These are phyloP conservation scores for Cataglyphis rosenhaueri DNA, from an alignment of 2,888 invertebrate genomes.

Conservation along the genomic window DNA sequence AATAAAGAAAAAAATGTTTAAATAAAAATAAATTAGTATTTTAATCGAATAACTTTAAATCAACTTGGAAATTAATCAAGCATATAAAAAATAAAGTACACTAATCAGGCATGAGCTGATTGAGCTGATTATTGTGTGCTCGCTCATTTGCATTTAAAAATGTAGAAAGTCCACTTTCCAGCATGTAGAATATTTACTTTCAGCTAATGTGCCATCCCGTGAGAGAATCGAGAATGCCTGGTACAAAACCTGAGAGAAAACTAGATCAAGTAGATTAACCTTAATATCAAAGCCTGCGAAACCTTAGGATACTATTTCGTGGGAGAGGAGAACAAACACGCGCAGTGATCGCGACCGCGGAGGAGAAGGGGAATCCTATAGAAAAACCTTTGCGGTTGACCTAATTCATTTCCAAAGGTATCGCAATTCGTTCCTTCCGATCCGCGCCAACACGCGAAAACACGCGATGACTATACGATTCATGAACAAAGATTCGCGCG, in stretches of 20 bases:
- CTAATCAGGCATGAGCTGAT: background rate
- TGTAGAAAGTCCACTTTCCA: constrained; percentile 23
- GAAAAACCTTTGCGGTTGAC: constrained; percentile 28
- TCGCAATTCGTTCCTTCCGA: constrained; percentile 2
- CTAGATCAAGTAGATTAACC: constrained; percentile 77
- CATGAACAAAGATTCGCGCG: background rate
- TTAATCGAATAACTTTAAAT: background rate
- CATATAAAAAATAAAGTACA: too few species aligned
- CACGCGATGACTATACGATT: background rate
- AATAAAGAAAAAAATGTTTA: background rate
- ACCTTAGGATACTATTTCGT: constrained; percentile 70
- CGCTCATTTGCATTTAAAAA: constrained; percentile 4
- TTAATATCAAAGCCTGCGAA: constrained; percentile 78
- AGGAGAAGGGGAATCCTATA: constrained; percentile 8
- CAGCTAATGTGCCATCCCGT: constrained; percentile 17
- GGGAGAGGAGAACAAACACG: constrained; percentile 31
- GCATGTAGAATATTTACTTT: constrained; percentile 15
- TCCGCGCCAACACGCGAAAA: background rate
- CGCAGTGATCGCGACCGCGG: background rate
- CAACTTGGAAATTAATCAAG: background rate
- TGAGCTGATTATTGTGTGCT: background rate
- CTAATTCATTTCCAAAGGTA: constrained; percentile 20
- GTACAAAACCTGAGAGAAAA: constrained; percentile 61
- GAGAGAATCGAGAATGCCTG: constrained; percentile 17
- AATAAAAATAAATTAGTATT: background rate